phyloP scores from a whole-genome alignment of 2,888 invertebrate species.

The Gymnoscelis rufifasciata region DNA sequence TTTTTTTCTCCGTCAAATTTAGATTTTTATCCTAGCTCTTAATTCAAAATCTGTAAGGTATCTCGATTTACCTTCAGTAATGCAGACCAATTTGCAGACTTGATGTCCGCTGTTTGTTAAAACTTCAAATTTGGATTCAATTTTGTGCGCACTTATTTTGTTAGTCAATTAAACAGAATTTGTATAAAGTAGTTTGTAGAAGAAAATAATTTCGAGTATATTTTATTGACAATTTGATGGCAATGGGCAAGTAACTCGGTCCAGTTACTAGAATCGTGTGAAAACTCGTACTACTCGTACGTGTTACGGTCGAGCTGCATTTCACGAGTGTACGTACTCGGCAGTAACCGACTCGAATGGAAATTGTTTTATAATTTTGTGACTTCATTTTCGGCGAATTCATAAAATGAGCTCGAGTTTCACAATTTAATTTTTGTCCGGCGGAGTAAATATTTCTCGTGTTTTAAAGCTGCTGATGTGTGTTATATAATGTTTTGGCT shows the following conservation, averaged over 20 bases:
- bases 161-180: too few species aligned
- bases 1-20: too few species aligned
- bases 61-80: too few species aligned
- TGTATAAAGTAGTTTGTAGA: too few species aligned
- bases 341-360: constrained; percentile 26
- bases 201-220: too few species aligned
- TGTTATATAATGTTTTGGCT: too few species aligned
- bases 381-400: constrained; percentile 28
- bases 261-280: constrained; percentile 8
- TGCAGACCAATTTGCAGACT: too few species aligned
- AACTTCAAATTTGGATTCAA: too few species aligned
- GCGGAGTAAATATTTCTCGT: constrained; percentile 4
- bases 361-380: constrained; percentile 32
- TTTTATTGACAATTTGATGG: background rate
- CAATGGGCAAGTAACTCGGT: background rate
- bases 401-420: constrained; percentile 24
- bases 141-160: too few species aligned
- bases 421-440: constrained; percentile 22
- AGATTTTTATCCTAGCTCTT: too few species aligned
- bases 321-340: constrained; percentile 28
- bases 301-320: constrained; percentile 23
- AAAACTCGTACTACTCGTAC: constrained; percentile 11
- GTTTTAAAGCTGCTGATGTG: background rate
- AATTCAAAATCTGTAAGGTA: too few species aligned
- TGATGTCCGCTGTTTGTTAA: too few species aligned